These are phyloP conservation scores for Hololepta plana DNA, from an alignment of 2,888 invertebrate genomes.

Conservation along the genomic window DNA sequence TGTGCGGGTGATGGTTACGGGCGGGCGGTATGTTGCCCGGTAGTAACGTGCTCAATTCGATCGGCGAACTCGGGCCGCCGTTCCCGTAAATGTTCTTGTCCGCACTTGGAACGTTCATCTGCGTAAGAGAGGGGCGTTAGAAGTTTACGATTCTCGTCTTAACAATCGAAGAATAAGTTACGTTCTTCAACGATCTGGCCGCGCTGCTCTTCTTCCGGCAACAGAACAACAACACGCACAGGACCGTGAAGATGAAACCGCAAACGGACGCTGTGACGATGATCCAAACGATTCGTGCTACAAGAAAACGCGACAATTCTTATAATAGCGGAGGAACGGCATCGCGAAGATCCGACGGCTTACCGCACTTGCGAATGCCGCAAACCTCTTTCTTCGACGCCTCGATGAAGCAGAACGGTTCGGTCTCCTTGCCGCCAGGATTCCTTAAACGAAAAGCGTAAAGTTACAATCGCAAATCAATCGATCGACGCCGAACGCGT, in stretches of 20 bases:
- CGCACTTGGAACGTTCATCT: constrained; percentile 49
- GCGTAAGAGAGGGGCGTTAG: background rate
- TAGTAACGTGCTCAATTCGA: constrained; percentile 70
- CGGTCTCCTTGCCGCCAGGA: constrained; percentile 60
- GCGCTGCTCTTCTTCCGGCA: constrained; percentile 35
- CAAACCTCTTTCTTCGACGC: constrained; percentile 66
- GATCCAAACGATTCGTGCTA: constrained; percentile 65
- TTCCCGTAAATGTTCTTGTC: constrained; percentile 71
- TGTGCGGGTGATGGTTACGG: constrained; percentile 20
- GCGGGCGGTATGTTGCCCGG: constrained; percentile 34
- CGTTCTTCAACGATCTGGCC: constrained; percentile 29
- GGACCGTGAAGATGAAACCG: constrained; percentile 32
- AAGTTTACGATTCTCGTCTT: background rate
- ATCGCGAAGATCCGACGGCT: too few species aligned
- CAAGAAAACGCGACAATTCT: constrained; percentile 16
- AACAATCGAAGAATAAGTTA: constrained; percentile 17
- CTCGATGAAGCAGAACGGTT: constrained; percentile 82
- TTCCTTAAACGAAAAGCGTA: constrained; percentile 63
- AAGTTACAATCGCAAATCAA: background rate
- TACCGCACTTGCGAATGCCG: constrained; percentile 72
- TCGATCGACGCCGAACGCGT: constrained; percentile 4
- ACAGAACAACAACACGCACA: constrained; percentile 37
- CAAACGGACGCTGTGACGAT: constrained; percentile 53
- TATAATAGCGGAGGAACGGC: too few species aligned
- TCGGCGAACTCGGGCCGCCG: constrained; percentile 54